A percentile compares a stretch with the other conserved stretches of the same genome.
Evolutionary conservation across 37 sponge, comb jelly and placozoan genomes (phyloP).

Genomic region (Geodia barretti): DNA sequence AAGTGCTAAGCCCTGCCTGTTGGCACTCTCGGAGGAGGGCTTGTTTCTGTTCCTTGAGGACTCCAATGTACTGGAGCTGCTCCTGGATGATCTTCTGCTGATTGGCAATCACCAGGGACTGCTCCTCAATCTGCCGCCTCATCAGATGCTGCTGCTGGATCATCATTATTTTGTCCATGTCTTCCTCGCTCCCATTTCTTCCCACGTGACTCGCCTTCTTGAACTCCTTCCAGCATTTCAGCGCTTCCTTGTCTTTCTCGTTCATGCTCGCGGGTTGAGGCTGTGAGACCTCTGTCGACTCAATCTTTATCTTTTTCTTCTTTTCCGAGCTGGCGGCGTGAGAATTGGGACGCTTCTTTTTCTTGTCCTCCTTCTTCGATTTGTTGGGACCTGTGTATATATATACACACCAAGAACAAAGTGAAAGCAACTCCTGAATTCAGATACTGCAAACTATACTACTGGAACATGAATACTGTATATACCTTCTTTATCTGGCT

Average conservation of each 20-base stretch:
- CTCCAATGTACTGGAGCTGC: constrained; percentile 37
- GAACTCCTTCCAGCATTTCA: constrained; percentile 55
- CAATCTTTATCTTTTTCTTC: constrained; percentile 19
- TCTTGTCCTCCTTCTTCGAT: constrained; percentile 32
- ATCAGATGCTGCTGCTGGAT: constrained; percentile 36
- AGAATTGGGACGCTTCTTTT: constrained; percentile 10
- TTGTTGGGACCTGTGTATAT: background rate
- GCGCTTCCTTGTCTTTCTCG: constrained; percentile 20
- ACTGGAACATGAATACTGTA: background rate
- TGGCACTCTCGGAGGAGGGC: constrained; percentile 37
- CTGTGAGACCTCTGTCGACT: background rate
- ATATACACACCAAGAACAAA: too few relatives aligned
- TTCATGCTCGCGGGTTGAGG: background rate
- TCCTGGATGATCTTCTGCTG: constrained; percentile 50
- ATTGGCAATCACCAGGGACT: constrained; percentile 24
- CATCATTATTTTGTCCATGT: background rate
- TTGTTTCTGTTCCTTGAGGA: constrained; percentile 40
- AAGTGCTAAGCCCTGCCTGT: constrained; percentile 29
- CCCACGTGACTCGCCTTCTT: constrained; percentile 7
- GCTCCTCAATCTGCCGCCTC: constrained; percentile 41
- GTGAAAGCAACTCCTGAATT: background rate
- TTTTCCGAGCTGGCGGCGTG: background rate
- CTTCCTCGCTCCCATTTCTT: background rate
- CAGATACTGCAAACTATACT: background rate
- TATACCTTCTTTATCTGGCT: constrained; percentile 29